Evolutionary conservation across 2,888 invertebrate genomes (phyloP).

Genomic region (Phaonia tiefii): DNA sequence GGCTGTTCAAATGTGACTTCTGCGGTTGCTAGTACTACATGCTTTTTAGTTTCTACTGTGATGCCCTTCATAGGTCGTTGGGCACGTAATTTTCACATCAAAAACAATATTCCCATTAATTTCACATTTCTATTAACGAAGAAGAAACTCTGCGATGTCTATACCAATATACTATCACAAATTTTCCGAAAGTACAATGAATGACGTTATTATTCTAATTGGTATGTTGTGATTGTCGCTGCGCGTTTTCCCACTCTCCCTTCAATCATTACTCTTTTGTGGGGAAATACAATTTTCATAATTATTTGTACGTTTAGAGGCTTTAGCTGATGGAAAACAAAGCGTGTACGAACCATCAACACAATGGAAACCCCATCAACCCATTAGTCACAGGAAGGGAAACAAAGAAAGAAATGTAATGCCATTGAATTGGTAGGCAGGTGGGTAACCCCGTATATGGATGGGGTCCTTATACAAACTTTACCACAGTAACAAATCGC

Average conservation of each 20-base stretch:
- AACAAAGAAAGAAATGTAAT: neutral
- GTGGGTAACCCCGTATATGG: neutral
- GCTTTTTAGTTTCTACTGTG: neutral
- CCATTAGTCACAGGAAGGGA: neutral
- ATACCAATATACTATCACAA: too few species aligned
- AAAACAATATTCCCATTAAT: neutral
- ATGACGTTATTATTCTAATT: too few species aligned
- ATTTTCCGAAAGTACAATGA: too few species aligned
- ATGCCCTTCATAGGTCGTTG: conserved; percentile 8
- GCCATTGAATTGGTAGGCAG: neutral
- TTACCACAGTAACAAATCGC: neutral
- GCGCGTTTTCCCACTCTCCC: too few species aligned
- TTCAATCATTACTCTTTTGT: too few species aligned
- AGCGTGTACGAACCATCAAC: too few species aligned
- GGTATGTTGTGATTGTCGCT: too few species aligned
- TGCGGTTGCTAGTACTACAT: neutral
- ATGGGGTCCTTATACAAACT: neutral
- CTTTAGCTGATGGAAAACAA: conserved; percentile 13
- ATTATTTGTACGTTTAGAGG: conserved; percentile 58
- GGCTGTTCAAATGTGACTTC: neutral
- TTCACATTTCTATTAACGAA: too few species aligned
- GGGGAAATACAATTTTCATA: conserved; percentile 38
- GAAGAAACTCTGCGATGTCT: too few species aligned
- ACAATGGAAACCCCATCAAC: neutral
- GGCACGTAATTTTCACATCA: conserved; percentile 54